phyloP scores from a whole-genome alignment of 2,888 invertebrate species.

The Acleris emargana region DNA sequence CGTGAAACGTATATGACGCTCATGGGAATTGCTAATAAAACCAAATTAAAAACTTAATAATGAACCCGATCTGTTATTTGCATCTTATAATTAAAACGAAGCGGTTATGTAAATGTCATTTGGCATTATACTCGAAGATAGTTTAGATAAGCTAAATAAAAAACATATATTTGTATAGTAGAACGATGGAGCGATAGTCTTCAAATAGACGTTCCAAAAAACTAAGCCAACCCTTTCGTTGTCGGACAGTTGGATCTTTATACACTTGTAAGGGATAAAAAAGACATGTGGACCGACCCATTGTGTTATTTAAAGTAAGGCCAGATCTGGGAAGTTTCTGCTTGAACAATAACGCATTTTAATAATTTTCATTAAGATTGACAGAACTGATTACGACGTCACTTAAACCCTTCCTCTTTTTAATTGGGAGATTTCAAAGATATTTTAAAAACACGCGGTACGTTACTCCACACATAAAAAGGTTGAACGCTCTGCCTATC shows the following conservation, averaged over 20 bases:
- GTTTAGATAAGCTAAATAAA: conserved; percentile 55
- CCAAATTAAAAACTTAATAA: conserved; percentile 39
- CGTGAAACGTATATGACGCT: conserved; percentile 49
- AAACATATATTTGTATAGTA: conserved; percentile 58
- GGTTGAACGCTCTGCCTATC: not conserved
- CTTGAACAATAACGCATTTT: conserved; percentile 79
- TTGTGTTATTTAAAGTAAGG: conserved; percentile 73
- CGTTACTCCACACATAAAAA: conserved; percentile 5
- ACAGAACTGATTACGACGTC: conserved; percentile 70
- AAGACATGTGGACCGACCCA: conserved; percentile 66
- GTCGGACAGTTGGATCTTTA: conserved; percentile 69
- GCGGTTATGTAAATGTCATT: conserved; percentile 55
- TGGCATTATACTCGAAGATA: conserved; percentile 43
- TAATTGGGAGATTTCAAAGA: conserved; percentile 48
- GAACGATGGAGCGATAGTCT: conserved; percentile 71
- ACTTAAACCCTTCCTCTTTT: conserved; percentile 59
- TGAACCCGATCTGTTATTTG: conserved; percentile 20
- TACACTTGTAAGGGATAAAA: conserved; percentile 70
- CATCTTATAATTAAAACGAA: conserved; percentile 38
- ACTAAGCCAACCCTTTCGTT: conserved; percentile 74
- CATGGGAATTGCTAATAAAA: conserved; percentile 59
- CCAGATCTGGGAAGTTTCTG: conserved; percentile 71
- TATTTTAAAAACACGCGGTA: conserved; percentile 23
- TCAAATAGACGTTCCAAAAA: conserved; percentile 57
- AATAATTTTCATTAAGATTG: conserved; percentile 82